phyloP scores from a whole-genome alignment of 2,797 vertebrate species.

The Zalophus californianus region DNA sequence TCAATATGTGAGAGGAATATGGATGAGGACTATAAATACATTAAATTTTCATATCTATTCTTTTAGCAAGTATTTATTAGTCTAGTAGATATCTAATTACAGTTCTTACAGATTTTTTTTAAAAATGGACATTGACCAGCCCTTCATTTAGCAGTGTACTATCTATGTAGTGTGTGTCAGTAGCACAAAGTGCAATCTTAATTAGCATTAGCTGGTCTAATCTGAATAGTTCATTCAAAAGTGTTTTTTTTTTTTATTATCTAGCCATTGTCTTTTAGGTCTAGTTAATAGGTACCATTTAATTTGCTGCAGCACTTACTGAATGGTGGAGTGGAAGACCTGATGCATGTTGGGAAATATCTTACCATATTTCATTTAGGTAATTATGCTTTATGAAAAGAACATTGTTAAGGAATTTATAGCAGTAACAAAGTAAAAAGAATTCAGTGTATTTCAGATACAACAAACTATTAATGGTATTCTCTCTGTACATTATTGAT shows the following conservation, averaged over 20 bases:
- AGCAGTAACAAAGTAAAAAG: conserved; percentile 29
- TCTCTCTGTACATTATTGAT: conserved; percentile 48
- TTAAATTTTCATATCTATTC: conserved; percentile 3
- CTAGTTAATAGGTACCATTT: conserved; percentile 18
- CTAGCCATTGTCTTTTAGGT: conserved; percentile 20
- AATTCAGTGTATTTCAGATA: not conserved
- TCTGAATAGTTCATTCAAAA: not conserved
- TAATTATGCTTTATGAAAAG: conserved; percentile 52
- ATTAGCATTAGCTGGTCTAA: not conserved
- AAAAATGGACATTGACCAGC: not conserved
- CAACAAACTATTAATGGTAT: conserved; percentile 39
- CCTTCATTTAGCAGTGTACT: not conserved
- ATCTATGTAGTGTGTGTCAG: not conserved
- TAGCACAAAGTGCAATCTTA: not conserved
- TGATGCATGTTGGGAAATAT: not conserved
- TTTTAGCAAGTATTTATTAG: conserved; percentile 50
- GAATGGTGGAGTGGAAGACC: not conserved
- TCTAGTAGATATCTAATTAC: not conserved
- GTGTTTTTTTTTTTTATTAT: not conserved
- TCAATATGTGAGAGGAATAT: not conserved
- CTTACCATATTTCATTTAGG: not conserved
- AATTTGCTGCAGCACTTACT: conserved; percentile 23
- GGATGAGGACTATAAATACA: not conserved
- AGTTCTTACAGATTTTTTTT: conserved; percentile 13
- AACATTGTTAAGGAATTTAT: conserved; percentile 52